Evolutionary conservation across 2,113 vertebrate species (phyloP), one percentile per base, ranked within the genome.

Genomic region (Crocuta crocuta): DNA sequence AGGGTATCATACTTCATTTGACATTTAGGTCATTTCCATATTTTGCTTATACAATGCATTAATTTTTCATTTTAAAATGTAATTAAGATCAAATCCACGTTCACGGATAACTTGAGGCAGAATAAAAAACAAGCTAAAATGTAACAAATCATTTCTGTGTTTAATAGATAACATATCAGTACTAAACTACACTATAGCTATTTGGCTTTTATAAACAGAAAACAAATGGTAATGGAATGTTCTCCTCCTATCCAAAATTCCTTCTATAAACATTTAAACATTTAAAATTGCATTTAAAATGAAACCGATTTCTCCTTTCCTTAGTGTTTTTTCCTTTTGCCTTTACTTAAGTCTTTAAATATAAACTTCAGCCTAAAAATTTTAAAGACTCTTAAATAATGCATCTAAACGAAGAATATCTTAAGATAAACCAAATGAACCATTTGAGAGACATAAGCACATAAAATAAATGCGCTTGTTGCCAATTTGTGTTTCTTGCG

Each of bases 201-300:
- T 94, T 63, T 71, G 53, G 39, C 12, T 48, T 94, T 81, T 89
- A 63, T 68, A 94, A 58, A 45, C 9, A 89, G 93, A 94, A 94
- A 94, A 5, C 11, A 89, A 89, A 21, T 81, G 43, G 50, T 13
- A 50, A 10, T 73, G 39, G 50, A 39, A 28, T 88, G 39, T 63
- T 81, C 23, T 71, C 13, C 81, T 71, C 26, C 31, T 24, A 33
- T 78, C 8, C 10, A 81, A 87, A 70, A 58, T 89, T 33, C 39
- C 33, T 89, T 87, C 63, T 21, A 70, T 45, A 35, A 79, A 70
- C 73, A 79, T 33, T 94, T 45, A 35, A 79, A 70, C 73, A 79
- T 33, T 94, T 94, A 55, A 87, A 94, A 70, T 43, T 87, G 73
- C 11, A 12, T 65, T 55, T 33, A 55, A 80, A 53, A 39, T 76